Base-by-base conservation (phyloP, 2,888 invertebrate genomes). In the Diadegma fenestrale region DNA sequence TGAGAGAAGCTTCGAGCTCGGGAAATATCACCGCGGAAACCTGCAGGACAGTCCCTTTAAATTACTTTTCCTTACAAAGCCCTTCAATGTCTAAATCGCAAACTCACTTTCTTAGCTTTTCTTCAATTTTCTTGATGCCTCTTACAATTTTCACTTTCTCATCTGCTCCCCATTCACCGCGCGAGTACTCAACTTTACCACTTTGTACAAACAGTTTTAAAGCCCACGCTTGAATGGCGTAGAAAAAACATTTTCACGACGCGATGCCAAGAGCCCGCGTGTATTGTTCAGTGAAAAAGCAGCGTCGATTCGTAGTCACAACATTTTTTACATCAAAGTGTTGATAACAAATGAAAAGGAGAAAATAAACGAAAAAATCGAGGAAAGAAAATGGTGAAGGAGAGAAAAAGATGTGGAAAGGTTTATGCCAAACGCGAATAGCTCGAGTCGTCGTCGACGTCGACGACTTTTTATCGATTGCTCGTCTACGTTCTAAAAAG, bases 401-500 rank as follows among this genome's bases (percentile, higher is more conserved):
- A 69, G 33, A 69, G 80, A 83, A 69, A 86, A 81, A 88, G 51
- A 79, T 26, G 63, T 66, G 79, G 69, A 82, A 61, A 54, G 45
- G 54, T 48, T 78, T 33, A 64, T 82, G 69, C 71, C 48, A 58
- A 77, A 51, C 77, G 72, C 77, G 72, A 77, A 71, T 48, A 77
- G 77, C 61, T 71, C 79, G 86, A 79, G 64, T 80, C 64, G 64
- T 61, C 77, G 82, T 81, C 85, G 80, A 73, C 82, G 66, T 61
- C 73, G 82, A 80, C 87, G 83, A 73, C 80, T 82, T 71, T 82
- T 75, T 88, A 89, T 89, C 87, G 88, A 89, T 88, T 89, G 85
- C 82, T 83, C 83, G 54, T 58, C 68, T 80, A 71, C 85, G 86
- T 82, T 87, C 85, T 86, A 87, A 86, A 89, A 89, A 87, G 88